These are phyloP conservation scores for Oreochromis aureus DNA, from an alignment of 2,113 vertebrate species.

Conservation along the genomic window DNA sequence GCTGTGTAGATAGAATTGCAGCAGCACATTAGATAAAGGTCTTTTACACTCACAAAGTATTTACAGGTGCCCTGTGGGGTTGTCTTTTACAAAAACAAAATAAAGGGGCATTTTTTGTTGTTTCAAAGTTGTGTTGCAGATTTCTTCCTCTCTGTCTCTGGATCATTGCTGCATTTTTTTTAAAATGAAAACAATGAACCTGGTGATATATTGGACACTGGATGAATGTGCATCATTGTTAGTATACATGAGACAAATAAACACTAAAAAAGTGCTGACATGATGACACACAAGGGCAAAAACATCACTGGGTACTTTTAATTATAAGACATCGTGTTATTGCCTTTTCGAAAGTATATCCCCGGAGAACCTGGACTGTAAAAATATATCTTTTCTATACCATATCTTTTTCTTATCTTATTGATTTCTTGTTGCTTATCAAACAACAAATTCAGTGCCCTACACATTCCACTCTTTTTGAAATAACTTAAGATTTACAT, in stretches of 20 bases:
- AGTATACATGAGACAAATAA: background rate
- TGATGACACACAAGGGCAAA: background rate
- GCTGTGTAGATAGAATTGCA: background rate
- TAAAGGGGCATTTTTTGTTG: background rate
- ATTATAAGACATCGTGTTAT: background rate
- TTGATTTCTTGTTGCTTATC: background rate
- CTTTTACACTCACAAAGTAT: background rate
- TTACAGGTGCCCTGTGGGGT: background rate
- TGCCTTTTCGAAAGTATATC: background rate
- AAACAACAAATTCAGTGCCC: background rate
- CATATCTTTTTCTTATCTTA: background rate
- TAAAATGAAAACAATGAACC: fast-evolving
- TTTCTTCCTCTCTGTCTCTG: background rate
- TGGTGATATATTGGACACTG: background rate
- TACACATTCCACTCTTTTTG: background rate
- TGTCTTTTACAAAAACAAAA: background rate
- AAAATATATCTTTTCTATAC: background rate
- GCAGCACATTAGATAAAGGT: background rate
- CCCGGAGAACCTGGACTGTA: background rate
- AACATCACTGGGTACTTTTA: background rate
- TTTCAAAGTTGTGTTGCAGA: background rate
- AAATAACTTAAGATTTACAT: background rate
- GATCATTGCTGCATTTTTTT: background rate
- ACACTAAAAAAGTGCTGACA: background rate
- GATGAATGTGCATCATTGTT: background rate